Base-by-base conservation (phyloP, 2,888 invertebrate genomes). In the Opisthograptis luteolata region DNA sequence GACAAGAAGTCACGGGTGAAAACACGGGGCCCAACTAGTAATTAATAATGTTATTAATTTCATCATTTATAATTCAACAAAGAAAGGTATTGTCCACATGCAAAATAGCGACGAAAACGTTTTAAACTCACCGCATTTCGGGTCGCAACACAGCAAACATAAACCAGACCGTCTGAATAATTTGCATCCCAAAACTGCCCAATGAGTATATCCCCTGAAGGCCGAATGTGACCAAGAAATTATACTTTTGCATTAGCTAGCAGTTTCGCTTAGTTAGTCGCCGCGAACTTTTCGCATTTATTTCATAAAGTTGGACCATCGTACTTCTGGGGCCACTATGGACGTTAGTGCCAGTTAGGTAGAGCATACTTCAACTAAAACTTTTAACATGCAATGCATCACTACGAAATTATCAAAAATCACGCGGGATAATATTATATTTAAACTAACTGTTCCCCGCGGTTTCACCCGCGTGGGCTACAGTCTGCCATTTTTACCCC, bases 261-360 rank as follows among this genome's bases (percentile, higher is more conserved):
- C 79, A 78, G 71, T 76, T 78, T 72, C 68, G 74, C 73, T 77
- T 81, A 79, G 82, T 80, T 82, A 78, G 75, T 58, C 49, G 42
- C 49, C 56, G 45, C 39, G 67, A 82, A 86, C 74, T 85, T 85
- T 83, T 68, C 78, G 70, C 81, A 84, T 83, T 84, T 77, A 81
- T 82, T 69, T 68, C 55, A 46, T 54, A 73, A 83, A 84, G 73
- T 84, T 84, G 49, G 55, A 53, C 70, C 70, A 66, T 76, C 69
- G 12, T 55, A 44, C 62, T 55, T 58, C 56, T 62, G 57, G 54
- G 34, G 34, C 27, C 30, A 36, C 43, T 24, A 19, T 48, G 41
- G 63, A 59, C 49, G 52, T 52, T 63, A 44, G 25, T 31, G 36
- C 43, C 35, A 28, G 30, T 28, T 24, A 24, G n/a, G n/a, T n/a